phyloP scores from a whole-genome alignment of 2,797 vertebrate genomes.

The Crenichthys baileyi region DNA sequence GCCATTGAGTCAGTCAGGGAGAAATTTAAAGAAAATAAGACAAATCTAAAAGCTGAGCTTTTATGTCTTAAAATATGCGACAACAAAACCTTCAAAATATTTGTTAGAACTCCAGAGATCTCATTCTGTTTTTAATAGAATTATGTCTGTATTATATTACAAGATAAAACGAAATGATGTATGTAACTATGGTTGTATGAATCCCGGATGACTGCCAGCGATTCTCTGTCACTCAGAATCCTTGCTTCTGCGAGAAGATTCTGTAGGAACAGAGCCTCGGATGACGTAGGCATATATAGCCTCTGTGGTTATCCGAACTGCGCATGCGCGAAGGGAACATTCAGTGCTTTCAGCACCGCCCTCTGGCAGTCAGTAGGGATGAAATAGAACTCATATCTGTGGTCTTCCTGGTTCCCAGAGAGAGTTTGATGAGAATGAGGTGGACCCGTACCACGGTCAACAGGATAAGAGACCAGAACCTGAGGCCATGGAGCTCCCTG shows the following conservation, averaged over 20 bases:
- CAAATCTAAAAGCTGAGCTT: neutral
- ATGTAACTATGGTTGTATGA: too few species aligned
- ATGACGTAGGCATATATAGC: too few species aligned
- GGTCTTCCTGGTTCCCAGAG: constrained; percentile 73
- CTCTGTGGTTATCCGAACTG: too few species aligned
- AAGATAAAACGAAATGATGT: too few species aligned
- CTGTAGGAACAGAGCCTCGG: too few species aligned
- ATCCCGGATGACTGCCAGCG: too few species aligned
- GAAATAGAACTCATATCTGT: neutral
- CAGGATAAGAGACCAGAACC: constrained; percentile 87
- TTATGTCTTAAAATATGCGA: neutral
- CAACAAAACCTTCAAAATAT: neutral
- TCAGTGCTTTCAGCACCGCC: too few species aligned
- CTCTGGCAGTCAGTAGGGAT: too few species aligned
- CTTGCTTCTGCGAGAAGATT: too few species aligned
- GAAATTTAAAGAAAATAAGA: neutral
- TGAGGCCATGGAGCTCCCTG: constrained; percentile 91
- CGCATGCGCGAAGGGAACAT: too few species aligned
- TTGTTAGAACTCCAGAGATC: neutral
- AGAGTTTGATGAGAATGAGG: constrained; percentile 95
- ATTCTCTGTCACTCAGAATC: too few species aligned
- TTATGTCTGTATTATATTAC: neutral
- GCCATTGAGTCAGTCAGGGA: neutral
- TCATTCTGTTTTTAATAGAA: neutral
- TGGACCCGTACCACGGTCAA: constrained; percentile 92